Conservation (phyloP, 1,140 invertebrate genomes). For the Xylocopa sonorina region DNA sequence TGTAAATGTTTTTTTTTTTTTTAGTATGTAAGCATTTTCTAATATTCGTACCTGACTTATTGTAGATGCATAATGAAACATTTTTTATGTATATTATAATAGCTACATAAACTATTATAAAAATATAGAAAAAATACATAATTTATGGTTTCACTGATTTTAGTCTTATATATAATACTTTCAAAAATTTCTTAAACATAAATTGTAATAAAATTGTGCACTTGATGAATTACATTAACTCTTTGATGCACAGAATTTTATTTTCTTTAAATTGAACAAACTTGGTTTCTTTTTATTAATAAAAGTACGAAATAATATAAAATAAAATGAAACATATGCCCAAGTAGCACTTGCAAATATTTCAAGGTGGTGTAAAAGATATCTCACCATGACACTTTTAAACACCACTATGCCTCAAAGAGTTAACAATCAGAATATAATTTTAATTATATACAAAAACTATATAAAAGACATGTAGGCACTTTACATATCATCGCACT, state of each 20-base stretch:
- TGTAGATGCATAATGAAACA: background rate
- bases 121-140: slow-evolving; percentile 40
- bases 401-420: too few relatives aligned
- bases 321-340: too few relatives aligned
- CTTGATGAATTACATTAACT: slow-evolving; percentile 19
- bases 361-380: too few relatives aligned
- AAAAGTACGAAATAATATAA: too few relatives aligned
- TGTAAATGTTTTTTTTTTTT: background rate
- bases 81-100: slow-evolving; percentile 16
- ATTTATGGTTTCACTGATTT: slow-evolving; percentile 14
- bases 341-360: too few relatives aligned
- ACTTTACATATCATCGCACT: slow-evolving; percentile 39
- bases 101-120: slow-evolving; percentile 25
- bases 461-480: slow-evolving; percentile 43
- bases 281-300: too few relatives aligned
- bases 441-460: slow-evolving; percentile 43
- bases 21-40: background rate
- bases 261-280: too few relatives aligned
- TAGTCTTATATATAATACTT: slow-evolving; percentile 38
- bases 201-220: slow-evolving; percentile 37
- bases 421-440: too few relatives aligned
- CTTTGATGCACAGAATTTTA: too few relatives aligned
- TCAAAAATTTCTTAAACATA: slow-evolving; percentile 38
- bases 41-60: background rate
- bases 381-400: too few relatives aligned